These are phyloP conservation scores for Drosophila pectinifera DNA, from an alignment of 1,140 invertebrate species.

Conservation along the genomic window DNA sequence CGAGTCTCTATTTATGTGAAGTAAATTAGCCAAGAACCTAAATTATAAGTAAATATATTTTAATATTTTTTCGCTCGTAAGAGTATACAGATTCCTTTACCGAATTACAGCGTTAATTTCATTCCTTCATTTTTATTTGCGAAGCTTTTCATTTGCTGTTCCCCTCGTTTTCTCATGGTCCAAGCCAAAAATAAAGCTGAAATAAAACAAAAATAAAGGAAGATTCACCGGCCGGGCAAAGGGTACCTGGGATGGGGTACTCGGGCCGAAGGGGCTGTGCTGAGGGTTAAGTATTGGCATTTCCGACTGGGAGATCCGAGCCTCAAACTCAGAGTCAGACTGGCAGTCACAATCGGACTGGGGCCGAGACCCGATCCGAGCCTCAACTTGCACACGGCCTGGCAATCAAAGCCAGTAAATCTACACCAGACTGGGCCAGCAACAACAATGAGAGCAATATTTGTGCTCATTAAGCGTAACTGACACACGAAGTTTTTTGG, in stretches of 20 bases:
- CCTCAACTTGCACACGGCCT: conserved; percentile 59
- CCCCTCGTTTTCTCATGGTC: conserved; percentile 50
- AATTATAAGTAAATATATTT: too few species aligned
- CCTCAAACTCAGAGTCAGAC: conserved; percentile 59
- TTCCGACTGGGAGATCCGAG: conserved; percentile 61
- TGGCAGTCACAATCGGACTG: conserved; percentile 15
- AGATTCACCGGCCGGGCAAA: conserved; percentile 27
- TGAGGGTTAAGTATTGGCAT: conserved; percentile 70
- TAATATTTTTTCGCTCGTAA: background rate
- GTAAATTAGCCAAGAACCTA: too few species aligned
- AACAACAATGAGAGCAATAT: conserved; percentile 77
- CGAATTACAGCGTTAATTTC: background rate
- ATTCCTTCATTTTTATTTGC: conserved; percentile 37
- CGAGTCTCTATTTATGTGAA: too few species aligned
- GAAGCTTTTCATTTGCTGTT: conserved; percentile 60
- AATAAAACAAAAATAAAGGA: conserved; percentile 13
- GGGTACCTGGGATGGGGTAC: background rate
- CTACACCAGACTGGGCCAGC: conserved; percentile 60
- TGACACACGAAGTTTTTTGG: conserved; percentile 80
- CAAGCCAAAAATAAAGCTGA: conserved; percentile 17
- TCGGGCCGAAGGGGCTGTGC: conserved; percentile 14
- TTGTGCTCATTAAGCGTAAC: conserved; percentile 83
- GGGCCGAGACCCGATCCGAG: conserved; percentile 27
- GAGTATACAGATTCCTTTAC: conserved; percentile 17
- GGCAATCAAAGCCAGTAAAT: conserved; percentile 77